Percentiles rank a stretch among this genome's conserved stretches.
Evolutionary conservation across 2,888 invertebrate species (phyloP).

Genomic region (Drosophila bunnanda): DNA sequence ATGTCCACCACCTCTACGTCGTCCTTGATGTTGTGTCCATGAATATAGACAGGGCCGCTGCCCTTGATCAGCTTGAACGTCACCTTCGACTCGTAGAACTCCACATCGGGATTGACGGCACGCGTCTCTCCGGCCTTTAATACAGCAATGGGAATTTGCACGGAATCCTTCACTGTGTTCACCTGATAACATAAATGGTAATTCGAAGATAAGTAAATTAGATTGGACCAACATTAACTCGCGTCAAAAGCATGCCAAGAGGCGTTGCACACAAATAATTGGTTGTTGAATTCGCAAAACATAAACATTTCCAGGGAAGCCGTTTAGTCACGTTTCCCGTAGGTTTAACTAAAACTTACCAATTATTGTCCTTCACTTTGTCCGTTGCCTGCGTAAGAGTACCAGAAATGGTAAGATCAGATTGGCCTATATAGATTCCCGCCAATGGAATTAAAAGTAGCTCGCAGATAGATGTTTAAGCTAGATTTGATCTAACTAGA

Average conservation of each 20-base stretch:
- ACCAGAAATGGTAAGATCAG: background rate
- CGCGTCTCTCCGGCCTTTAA: constrained; percentile 91
- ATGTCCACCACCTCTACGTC: constrained; percentile 93
- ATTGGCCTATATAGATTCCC: constrained; percentile 13
- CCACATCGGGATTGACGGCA: constrained; percentile 91
- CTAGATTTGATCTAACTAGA: constrained; percentile 8
- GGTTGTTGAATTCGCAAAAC: background rate
- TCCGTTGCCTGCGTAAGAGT: constrained; percentile 73
- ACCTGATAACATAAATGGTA: constrained; percentile 66
- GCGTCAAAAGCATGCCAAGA: background rate
- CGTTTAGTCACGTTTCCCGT: background rate
- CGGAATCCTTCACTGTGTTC: constrained; percentile 86
- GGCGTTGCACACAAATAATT: background rate
- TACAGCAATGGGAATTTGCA: constrained; percentile 93
- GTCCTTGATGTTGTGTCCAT: constrained; percentile 93
- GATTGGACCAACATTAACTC: constrained; percentile 10
- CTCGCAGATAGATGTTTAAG: constrained; percentile 25
- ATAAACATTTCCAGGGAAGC: background rate
- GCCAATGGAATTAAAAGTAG: constrained; percentile 10
- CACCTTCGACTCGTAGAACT: constrained; percentile 94
- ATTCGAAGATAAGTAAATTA: background rate
- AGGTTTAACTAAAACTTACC: background rate
- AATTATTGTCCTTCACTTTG: constrained; percentile 84
- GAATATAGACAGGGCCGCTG: constrained; percentile 92
- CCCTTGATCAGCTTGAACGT: constrained; percentile 92